These are phyloP conservation scores for Sphecodes monilicornis DNA, from an alignment of 2,888 invertebrate species.

Conservation along the genomic window DNA sequence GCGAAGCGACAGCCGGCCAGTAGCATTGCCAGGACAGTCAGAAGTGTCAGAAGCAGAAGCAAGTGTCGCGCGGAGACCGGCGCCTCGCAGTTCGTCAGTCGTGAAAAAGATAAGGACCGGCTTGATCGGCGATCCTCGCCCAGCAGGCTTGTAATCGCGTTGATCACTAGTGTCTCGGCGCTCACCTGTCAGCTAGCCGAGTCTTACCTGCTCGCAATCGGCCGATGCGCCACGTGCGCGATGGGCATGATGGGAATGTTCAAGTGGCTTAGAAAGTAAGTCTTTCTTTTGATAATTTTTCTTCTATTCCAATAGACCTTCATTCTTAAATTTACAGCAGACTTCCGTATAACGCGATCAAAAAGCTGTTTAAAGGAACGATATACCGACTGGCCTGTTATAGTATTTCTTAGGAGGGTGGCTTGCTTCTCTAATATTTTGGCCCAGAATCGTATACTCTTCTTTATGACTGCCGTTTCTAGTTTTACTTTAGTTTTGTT, in stretches of 20 bases:
- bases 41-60: constrained; percentile 57
- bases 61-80: constrained; percentile 43
- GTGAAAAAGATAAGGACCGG: constrained; percentile 47
- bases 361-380: neutral
- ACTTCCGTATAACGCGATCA: neutral
- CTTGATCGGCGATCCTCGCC: constrained; percentile 26
- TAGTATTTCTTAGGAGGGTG: no score
- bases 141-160: constrained; percentile 11
- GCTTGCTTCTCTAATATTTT: no score
- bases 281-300: constrained; percentile 27
- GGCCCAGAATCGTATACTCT: no score
- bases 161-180: constrained; percentile 28
- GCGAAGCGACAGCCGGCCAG: constrained; percentile 20
- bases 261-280: constrained; percentile 81
- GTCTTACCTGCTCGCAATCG: constrained; percentile 33
- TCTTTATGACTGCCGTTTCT: no score
- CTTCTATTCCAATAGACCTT: neutral
- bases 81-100: constrained; percentile 42
- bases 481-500: no score
- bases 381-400: no score
- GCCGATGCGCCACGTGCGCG: constrained; percentile 65
- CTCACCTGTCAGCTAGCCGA: constrained; percentile 38
- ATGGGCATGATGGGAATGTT: constrained; percentile 80
- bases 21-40: constrained; percentile 25
- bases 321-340: neutral